Evolutionary conservation across 2,888 invertebrate species (phyloP).

Genomic region (Pharmacophagus antenor): DNA sequence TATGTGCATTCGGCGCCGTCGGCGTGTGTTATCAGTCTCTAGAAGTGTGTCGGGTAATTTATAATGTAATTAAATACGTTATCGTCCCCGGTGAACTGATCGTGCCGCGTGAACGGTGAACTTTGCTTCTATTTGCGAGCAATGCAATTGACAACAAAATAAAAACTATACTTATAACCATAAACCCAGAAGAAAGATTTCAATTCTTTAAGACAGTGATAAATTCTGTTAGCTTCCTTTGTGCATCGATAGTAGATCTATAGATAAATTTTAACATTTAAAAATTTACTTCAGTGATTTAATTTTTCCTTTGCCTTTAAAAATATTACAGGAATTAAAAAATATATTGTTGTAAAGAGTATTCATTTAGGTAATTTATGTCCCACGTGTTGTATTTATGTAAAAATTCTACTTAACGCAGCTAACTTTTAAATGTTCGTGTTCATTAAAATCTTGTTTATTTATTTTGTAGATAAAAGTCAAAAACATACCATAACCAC

Average conservation of each 20-base stretch:
- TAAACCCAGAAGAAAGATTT: background rate
- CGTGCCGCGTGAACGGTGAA: constrained; percentile 54
- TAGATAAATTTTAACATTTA: background rate
- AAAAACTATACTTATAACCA: background rate
- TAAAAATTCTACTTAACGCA: too few species aligned
- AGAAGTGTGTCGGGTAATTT: constrained; percentile 75
- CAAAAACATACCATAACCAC: too few species aligned
- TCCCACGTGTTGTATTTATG: background rate
- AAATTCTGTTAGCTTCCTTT: too few species aligned
- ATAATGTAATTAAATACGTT: constrained; percentile 74
- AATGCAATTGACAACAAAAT: constrained; percentile 39
- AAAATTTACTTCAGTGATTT: too few species aligned
- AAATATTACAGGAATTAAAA: background rate
- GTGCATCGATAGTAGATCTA: too few species aligned
- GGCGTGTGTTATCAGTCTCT: constrained; percentile 62
- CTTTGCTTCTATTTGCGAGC: constrained; percentile 56
- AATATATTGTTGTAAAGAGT: background rate
- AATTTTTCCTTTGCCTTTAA: too few species aligned
- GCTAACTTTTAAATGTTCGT: too few species aligned
- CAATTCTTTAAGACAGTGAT: too few species aligned
- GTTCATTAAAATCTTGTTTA: background rate
- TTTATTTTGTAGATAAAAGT: too few species aligned
- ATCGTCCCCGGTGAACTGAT: constrained; percentile 58
- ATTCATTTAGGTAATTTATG: background rate
- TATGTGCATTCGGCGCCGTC: constrained; percentile 60